phyloP scores from a whole-genome alignment of 2,888 invertebrate species.

The Agrotis ipsilon region DNA sequence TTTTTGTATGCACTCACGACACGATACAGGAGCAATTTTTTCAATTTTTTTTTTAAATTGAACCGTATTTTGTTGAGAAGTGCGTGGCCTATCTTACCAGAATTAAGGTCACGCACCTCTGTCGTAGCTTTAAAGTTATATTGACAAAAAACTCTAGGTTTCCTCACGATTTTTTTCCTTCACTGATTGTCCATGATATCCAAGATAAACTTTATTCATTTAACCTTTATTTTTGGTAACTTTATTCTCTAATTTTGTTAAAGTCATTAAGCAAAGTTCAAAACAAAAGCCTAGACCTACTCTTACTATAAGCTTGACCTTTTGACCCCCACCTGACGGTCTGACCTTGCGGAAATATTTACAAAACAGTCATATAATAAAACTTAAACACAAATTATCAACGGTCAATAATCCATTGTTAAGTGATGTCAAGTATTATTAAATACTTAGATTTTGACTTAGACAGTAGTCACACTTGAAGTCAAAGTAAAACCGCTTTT shows the following conservation, averaged over 20 bases:
- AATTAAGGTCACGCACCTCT: too few relatives aligned
- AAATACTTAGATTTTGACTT: conserved; percentile 24
- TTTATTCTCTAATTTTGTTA: background rate
- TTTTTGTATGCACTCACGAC: too few relatives aligned
- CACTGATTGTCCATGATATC: too few relatives aligned
- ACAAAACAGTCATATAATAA: conserved; percentile 28
- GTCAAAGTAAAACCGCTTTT: too few relatives aligned
- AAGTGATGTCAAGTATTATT: conserved; percentile 51
- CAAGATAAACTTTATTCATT: too few relatives aligned
- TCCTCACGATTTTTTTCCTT: too few relatives aligned
- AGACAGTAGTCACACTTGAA: background rate
- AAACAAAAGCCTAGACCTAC: conserved; percentile 44
- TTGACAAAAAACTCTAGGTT: too few relatives aligned
- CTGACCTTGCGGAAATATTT: conserved; percentile 31
- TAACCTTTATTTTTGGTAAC: background rate
- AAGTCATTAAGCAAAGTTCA: conserved; percentile 16
- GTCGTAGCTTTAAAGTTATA: too few relatives aligned
- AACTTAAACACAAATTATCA: conserved; percentile 42
- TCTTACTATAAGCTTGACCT: conserved; percentile 26
- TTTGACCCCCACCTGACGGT: conserved; percentile 3
- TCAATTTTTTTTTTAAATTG: too few relatives aligned
- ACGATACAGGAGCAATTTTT: too few relatives aligned
- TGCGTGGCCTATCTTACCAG: too few relatives aligned
- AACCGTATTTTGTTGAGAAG: too few relatives aligned
- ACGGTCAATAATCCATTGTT: conserved; percentile 28